These are phyloP conservation scores for Tichodroma muraria DNA, from an alignment of 2,113 vertebrate genomes.

Conservation along the genomic window DNA sequence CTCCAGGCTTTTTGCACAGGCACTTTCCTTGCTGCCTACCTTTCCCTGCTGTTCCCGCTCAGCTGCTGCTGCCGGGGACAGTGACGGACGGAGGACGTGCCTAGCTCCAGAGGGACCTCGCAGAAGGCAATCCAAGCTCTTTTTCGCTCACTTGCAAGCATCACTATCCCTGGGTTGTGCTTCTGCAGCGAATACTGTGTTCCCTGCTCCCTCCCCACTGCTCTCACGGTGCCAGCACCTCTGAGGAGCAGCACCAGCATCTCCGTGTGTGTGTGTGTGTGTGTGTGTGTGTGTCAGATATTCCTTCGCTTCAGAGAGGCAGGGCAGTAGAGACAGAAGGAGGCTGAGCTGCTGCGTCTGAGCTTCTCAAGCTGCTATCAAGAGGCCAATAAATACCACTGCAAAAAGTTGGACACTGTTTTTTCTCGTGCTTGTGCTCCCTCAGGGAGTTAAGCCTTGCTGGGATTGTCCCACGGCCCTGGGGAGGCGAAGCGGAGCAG, in stretches of 20 bases:
- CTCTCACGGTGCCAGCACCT: neutral
- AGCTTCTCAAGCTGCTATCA: neutral
- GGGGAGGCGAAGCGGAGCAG: accelerated
- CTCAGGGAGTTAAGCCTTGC: neutral
- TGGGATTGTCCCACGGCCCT: accelerated
- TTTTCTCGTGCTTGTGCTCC: neutral
- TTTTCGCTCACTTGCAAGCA: neutral
- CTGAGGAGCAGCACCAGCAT: neutral
- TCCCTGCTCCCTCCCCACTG: neutral
- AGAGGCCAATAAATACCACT: neutral
- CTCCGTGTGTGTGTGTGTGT: neutral
- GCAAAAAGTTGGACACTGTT: neutral
- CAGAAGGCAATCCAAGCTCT: neutral
- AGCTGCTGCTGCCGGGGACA: neutral
- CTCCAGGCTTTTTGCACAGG: neutral
- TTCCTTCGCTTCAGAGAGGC: neutral
- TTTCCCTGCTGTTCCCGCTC: neutral
- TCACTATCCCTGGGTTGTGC: neutral
- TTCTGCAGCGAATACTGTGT: accelerated
- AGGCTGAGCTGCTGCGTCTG: neutral
- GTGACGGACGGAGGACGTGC: neutral
- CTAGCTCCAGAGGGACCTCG: neutral
- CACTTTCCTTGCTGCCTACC: neutral
- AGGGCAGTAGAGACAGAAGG: neutral
- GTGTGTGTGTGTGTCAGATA: neutral